A percentile compares a stretch with the other conserved stretches of the same genome.
Evolutionary conservation across 2,888 invertebrate species (phyloP).

Genomic region (Hypselothyrea guttata): DNA sequence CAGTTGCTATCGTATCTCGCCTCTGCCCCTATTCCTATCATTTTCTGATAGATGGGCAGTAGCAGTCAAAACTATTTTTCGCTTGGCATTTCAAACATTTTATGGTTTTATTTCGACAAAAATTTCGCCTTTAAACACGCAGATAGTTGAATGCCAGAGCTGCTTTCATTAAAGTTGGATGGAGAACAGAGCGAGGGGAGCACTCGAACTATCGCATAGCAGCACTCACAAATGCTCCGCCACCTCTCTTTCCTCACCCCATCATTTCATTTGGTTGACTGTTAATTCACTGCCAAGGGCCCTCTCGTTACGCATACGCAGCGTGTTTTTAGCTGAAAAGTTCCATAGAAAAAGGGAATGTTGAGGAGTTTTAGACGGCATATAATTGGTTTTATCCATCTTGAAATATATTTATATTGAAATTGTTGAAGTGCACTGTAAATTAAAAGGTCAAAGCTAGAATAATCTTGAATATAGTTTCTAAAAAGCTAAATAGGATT

Average conservation of each 20-base stretch:
- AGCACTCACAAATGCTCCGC: not conserved
- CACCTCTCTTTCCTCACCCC: not conserved
- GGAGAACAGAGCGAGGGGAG: not conserved
- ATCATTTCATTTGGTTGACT: constrained; percentile 33
- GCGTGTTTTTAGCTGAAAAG: constrained; percentile 4
- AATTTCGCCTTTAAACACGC: constrained; percentile 70
- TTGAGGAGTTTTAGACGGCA: not conserved
- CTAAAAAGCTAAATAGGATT: no score
- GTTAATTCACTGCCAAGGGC: constrained; percentile 62
- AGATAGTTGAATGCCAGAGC: constrained; percentile 64
- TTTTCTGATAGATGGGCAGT: constrained; percentile 15
- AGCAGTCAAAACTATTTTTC: constrained; percentile 75
- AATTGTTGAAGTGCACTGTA: constrained; percentile 15
- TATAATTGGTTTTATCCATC: not conserved
- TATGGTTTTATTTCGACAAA: constrained; percentile 75
- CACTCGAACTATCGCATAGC: constrained; percentile 24
- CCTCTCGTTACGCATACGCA: constrained; percentile 62
- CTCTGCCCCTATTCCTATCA: constrained; percentile 1
- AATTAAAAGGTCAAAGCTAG: no score
- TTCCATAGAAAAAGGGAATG: not conserved
- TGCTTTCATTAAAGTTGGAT: constrained; percentile 28
- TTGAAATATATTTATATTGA: constrained; percentile 10
- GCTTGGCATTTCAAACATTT: constrained; percentile 76
- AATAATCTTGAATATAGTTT: no score
- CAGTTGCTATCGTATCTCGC: constrained; percentile 3